Evolutionary conservation across 2,113 vertebrate genomes (phyloP), one percentile per base, ranked within the genome.

Genomic region (Boulengeromyrus knoepffleri): DNA sequence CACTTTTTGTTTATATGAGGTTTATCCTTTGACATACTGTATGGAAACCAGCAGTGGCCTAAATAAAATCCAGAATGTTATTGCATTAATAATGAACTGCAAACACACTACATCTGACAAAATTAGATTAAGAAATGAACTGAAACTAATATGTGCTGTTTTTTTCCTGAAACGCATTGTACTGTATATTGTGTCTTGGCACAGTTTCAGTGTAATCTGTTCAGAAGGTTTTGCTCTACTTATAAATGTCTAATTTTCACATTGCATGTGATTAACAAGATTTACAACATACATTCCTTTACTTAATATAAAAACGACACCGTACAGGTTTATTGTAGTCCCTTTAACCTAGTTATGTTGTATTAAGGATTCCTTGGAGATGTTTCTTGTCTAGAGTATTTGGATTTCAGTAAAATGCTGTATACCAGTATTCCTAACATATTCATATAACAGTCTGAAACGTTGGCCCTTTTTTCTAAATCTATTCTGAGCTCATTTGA

Each of bases 181-280:
- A 80, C 27, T 27, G 36, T 80, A 42, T 42, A 42, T 42, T 80
- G 74, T 80, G 15, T 80, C 36, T 19, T 80, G 74, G 36, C 74
- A 80, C 36, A 80, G 74, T 42, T 80, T 80, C 62, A 70, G 74
- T 42, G 15, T 42, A 80, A 80, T 80, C 36, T 80, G 36, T 80
- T 80, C 74, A 42, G 31, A 17, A 77, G 74, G 17, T 80, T 80
- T 80, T 80, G 74, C 39, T 80, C 74, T 80, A 80, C 74, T 80
- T 80, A 42, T 80, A 80, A 80, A 80, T 80, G 74, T 80, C 74
- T 80, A 42, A 80, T 80, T 80, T 80, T 80, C 74, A 80, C 31
- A 80, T 80, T 80, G 31, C 74, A 80, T 36, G 74, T 1, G 36
- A 80, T 80, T 80, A 80, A 80, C 31, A 80, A 80, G 74, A 80